These are phyloP conservation scores for Rhopilema esculentum DNA, from an alignment of 30 jellyfish, hydroid and myxozoan genomes.

Conservation along the genomic window DNA sequence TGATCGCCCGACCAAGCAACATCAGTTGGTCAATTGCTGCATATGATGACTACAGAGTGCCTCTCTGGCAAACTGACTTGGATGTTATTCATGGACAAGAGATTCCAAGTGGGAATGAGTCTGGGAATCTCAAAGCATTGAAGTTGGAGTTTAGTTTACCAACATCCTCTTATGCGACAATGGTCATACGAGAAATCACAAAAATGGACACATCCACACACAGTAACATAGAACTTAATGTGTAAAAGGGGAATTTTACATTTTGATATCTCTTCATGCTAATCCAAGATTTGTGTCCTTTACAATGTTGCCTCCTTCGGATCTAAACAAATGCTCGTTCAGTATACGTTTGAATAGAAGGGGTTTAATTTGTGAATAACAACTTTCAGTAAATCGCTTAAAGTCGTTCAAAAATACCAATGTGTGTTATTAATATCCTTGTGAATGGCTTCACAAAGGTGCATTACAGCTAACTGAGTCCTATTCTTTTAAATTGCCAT, in stretches of 20 bases:
- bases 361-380: no score
- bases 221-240: constrained; percentile 18
- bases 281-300: no score
- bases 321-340: no score
- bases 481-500: no score
- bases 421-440: no score
- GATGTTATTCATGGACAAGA: constrained; percentile 50
- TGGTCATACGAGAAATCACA: constrained; percentile 90
- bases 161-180: constrained; percentile 95
- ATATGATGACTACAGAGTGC: constrained; percentile 83
- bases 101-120: not conserved
- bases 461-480: no score
- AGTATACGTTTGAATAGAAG: no score
- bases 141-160: constrained; percentile 84
- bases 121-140: constrained; percentile 80
- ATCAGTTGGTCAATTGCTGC: constrained; percentile 41
- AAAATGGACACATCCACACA: constrained; percentile 66
- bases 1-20: constrained; percentile 75
- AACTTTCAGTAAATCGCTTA: no score
- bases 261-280: no score
- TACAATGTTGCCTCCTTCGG: no score
- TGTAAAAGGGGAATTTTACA: not conserved
- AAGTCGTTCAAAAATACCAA: no score
- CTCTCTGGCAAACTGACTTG: constrained; percentile 79
- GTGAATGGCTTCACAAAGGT: no score